Evolutionary conservation across 2,113 vertebrate species (phyloP).

Genomic region (Zapus hudsonius): DNA sequence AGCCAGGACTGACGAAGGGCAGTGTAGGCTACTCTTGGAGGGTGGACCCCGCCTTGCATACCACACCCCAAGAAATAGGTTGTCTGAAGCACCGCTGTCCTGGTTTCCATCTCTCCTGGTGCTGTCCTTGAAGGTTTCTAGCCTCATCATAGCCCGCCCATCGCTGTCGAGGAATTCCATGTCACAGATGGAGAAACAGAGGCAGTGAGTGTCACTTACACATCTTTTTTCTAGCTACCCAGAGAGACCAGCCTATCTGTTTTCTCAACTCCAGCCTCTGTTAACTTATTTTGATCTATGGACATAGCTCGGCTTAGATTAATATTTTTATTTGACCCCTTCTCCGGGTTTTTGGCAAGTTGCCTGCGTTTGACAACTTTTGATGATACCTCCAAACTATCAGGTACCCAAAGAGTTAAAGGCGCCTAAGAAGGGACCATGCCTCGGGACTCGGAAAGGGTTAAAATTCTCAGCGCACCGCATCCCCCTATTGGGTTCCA

Average conservation of each 20-base stretch:
- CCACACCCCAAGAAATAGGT: not conserved
- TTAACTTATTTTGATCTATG: not conserved
- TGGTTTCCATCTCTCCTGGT: not conserved
- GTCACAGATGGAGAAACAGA: constrained; percentile 64
- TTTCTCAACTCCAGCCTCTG: not conserved
- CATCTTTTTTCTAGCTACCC: not conserved
- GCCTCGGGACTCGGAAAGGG: constrained; percentile 45
- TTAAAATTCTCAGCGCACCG: constrained; percentile 69
- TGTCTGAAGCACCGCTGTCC: not conserved
- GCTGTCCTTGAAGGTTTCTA: not conserved
- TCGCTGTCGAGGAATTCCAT: constrained; percentile 32
- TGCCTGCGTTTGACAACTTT: not conserved
- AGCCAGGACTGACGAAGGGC: not conserved
- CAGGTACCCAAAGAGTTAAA: constrained; percentile 62
- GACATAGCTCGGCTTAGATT: not conserved
- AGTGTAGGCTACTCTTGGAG: not conserved
- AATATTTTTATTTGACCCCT: not conserved
- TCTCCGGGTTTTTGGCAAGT: not conserved
- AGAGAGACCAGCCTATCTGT: fast-evolving
- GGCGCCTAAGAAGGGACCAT: not conserved
- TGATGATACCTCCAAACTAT: not conserved
- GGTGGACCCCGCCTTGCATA: not conserved
- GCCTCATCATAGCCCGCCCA: not conserved
- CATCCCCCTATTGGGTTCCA: not conserved
- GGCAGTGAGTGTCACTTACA: not conserved